A percentile compares a stretch with the other conserved stretches of the same genome.
phyloP scores from a whole-genome alignment of 2,888 invertebrate genomes.

The Seira sanloemensis region DNA sequence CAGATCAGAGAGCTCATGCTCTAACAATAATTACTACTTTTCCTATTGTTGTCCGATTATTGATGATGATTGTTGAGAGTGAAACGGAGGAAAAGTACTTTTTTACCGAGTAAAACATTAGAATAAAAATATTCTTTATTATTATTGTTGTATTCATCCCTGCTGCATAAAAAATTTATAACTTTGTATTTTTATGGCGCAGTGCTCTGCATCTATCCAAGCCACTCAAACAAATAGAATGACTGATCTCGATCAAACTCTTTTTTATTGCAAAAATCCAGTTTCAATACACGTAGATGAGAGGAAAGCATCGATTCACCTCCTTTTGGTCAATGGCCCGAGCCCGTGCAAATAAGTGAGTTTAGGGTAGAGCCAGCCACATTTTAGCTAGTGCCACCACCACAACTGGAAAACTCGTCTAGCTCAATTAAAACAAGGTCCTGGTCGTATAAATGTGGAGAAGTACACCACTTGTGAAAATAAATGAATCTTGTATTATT shows the following conservation, averaged over 20 bases:
- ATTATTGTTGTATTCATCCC: constrained; percentile 40
- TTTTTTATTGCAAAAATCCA: constrained; percentile 61
- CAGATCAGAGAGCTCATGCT: constrained; percentile 18
- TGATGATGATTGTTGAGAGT: constrained; percentile 31
- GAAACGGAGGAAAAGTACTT: constrained; percentile 1
- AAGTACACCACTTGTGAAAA: neutral
- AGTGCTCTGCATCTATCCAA: neutral
- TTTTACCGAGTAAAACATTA: neutral
- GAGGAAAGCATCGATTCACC: constrained; percentile 5
- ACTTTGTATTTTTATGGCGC: constrained; percentile 34
- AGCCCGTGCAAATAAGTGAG: constrained; percentile 46
- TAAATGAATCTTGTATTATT: neutral
- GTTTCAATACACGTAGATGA: constrained; percentile 51
- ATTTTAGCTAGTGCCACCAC: constrained; percentile 12
- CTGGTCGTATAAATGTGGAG: neutral
- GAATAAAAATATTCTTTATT: constrained; percentile 21
- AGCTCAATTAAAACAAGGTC: constrained; percentile 34
- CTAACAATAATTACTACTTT: constrained; percentile 57
- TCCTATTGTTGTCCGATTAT: constrained; percentile 21
- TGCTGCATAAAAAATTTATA: constrained; percentile 42
- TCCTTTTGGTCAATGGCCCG: constrained; percentile 64
- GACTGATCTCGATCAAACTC: constrained; percentile 56
- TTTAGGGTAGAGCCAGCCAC: neutral
- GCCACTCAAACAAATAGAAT: constrained; percentile 25
- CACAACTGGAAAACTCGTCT: constrained; percentile 46